Base-by-base conservation (phyloP, 2,113 vertebrate species). In the Alethe diademata region DNA sequence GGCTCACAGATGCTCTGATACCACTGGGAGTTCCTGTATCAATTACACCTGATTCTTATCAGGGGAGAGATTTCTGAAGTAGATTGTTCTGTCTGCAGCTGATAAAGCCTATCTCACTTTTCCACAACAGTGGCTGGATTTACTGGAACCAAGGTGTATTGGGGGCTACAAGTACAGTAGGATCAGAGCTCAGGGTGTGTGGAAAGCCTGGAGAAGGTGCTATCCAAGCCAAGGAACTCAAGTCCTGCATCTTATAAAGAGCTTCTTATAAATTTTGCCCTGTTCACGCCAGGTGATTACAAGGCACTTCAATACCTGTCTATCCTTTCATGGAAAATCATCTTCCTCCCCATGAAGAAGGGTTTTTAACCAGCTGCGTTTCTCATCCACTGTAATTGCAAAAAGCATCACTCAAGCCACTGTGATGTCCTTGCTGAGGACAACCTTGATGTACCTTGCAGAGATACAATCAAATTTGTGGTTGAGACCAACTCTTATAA, bases 401-500 rank as follows among this genome's bases (percentile, higher is more conserved):
- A 60, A 86, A 65, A 35, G 28, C 35, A 20, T 25, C 36, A 5
- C 14, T 67, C 33, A 25, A 23, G 26, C 6, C 0, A 0, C 54
- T 2, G 6, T 8, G 45, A 28, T 48, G 19, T 26, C 86, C 69
- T 54, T 75, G 70, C 61, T 89, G 61, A 72, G 25, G 66, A 71
- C 9, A 17, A 4, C 47, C 28, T 61, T 53, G 84, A n/a, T 35
- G 22, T 12, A 15, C 14, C 19, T 38, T 50, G 31, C 33, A 35
- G 33, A 80, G 50, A n/a, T 54, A 53, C 2, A 51, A 67, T n/a
- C 9, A 56, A 31, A 61, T 6, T 20, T 0, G 0, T 56, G 15
- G 20, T 17, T 47, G n/a, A 72, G 14, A 16, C 6, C 2, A 2
- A 17, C 23, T 74, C 36, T 75, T 17, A 23, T 16, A 31, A 42